Evolutionary conservation across 2,113 vertebrate genomes (phyloP).

Genomic region (Ornithorhynchus anatinus): DNA sequence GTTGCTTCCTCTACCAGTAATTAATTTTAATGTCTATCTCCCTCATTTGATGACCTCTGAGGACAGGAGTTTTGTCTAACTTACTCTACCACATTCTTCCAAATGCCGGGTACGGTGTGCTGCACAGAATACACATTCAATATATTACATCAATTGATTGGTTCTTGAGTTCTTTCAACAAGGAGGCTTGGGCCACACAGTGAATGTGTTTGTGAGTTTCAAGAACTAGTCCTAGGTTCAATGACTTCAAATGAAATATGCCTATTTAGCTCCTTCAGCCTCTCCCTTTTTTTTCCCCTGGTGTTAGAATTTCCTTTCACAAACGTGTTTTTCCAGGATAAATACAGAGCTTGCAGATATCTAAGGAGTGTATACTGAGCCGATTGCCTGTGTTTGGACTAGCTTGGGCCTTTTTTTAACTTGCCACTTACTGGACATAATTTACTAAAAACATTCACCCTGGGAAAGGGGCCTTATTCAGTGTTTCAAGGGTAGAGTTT

Average conservation of each 20-base stretch:
- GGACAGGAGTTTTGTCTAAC: too few relatives aligned
- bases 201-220: not conserved
- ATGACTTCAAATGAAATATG: not conserved
- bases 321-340: too few relatives aligned
- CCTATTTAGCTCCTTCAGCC: not conserved
- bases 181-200: too few relatives aligned
- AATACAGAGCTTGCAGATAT: not conserved
- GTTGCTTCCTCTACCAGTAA: too few relatives aligned
- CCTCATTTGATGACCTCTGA: too few relatives aligned
- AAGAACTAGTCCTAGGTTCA: not conserved
- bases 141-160: too few relatives aligned
- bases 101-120: too few relatives aligned
- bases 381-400: not conserved
- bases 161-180: too few relatives aligned
- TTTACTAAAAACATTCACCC: not conserved
- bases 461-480: slow-evolving; percentile 1
- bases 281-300: not conserved
- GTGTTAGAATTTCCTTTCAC: not conserved
- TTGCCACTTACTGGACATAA: slow-evolving; percentile 7
- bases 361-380: not conserved
- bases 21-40: too few relatives aligned
- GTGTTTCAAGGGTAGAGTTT: not conserved
- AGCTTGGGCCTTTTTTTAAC: slow-evolving; percentile 6
- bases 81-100: too few relatives aligned
- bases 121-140: too few relatives aligned